Conservation (phyloP, 2,797 vertebrate species). For the Gouania willdenowi region DNA sequence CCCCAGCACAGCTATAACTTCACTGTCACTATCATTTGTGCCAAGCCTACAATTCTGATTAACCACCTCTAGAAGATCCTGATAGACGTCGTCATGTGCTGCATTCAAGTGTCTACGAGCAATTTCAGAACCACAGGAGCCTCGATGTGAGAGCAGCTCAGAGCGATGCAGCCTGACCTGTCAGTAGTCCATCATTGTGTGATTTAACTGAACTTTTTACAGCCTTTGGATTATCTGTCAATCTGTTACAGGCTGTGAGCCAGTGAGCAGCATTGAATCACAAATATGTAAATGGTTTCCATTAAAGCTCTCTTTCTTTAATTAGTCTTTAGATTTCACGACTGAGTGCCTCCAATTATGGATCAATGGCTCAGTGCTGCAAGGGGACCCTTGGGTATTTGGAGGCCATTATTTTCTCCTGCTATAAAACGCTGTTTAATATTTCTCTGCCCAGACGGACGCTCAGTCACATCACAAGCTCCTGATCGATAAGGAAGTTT, state of each 20-base stretch:
- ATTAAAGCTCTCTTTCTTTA: conserved; percentile 74
- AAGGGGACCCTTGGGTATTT: conserved; percentile 41
- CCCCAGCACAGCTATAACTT: background rate
- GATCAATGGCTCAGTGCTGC: conserved; percentile 77
- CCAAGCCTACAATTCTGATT: background rate
- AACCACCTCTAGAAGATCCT: background rate
- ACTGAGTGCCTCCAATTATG: conserved; percentile 76
- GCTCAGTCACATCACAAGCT: conserved; percentile 28
- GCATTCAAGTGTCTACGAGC: background rate
- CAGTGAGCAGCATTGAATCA: conserved; percentile 35
- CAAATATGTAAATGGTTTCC: conserved; percentile 68
- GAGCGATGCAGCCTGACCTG: conserved; percentile 8
- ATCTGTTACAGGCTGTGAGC: conserved; percentile 30
- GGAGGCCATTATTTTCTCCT: conserved; percentile 48
- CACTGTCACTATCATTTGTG: background rate
- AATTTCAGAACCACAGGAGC: background rate
- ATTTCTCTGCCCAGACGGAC: conserved; percentile 32
- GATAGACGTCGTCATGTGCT: background rate
- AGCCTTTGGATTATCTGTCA: conserved; percentile 25
- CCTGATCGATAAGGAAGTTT: conserved; percentile 55
- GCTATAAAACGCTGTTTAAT: conserved; percentile 61
- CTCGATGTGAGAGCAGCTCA: background rate
- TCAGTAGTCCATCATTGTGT: conserved; percentile 14
- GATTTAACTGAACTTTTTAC: conserved; percentile 16
- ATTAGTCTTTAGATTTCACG: conserved; percentile 77